These are phyloP conservation scores for Agonopterix alstromeriana DNA, from an alignment of 2,888 invertebrate genomes.

Conservation along the genomic window DNA sequence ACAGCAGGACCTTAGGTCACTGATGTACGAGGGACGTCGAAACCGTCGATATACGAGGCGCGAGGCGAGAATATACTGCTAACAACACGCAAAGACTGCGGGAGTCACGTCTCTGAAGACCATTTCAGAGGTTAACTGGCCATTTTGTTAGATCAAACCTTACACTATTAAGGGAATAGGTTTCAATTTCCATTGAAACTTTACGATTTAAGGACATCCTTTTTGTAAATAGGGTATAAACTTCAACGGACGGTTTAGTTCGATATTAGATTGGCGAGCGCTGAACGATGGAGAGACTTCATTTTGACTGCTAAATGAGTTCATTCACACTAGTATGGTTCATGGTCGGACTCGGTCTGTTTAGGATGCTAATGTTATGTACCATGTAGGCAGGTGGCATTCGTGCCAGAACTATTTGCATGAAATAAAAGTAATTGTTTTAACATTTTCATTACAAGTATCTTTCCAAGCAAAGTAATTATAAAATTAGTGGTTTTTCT, in stretches of 20 bases:
- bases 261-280: not conserved
- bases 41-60: constrained; percentile 37
- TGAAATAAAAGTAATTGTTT: no score
- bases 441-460: no score
- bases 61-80: constrained; percentile 39
- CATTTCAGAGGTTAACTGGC: constrained; percentile 10
- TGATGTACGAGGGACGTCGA: constrained; percentile 33
- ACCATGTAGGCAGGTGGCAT: constrained; percentile 15
- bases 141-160: no score
- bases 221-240: no score
- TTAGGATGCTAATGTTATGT: constrained; percentile 47
- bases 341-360: constrained; percentile 38
- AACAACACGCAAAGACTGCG: constrained; percentile 25
- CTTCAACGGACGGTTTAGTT: not conserved
- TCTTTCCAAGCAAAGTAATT: no score
- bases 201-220: no score
- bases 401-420: no score
- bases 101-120: constrained; percentile 47
- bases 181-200: no score
- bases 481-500: no score
- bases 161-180: no score
- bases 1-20: constrained; percentile 21
- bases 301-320: constrained; percentile 68
- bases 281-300: constrained; percentile 6
- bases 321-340: constrained; percentile 59